Conservation (phyloP, 2,113 vertebrate species). For the Mesocricetus auratus region DNA sequence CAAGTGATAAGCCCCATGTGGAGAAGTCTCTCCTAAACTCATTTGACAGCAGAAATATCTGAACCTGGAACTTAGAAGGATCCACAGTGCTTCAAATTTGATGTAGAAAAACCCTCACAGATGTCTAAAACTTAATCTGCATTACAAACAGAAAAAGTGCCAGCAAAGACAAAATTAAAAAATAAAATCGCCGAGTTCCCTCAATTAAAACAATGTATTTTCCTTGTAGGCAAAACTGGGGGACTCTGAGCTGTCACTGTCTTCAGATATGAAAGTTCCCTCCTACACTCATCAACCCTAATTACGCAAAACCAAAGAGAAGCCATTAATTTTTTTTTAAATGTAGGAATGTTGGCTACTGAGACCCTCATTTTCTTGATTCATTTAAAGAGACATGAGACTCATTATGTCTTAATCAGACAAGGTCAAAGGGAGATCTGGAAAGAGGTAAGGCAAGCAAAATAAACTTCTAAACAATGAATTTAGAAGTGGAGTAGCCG, state of each 20-base stretch:
- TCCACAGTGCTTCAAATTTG: neutral
- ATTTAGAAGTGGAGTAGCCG: conserved; percentile 11
- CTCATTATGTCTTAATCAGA: neutral
- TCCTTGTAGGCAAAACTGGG: neutral
- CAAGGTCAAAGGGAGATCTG: conserved; percentile 3
- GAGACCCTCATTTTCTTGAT: conserved; percentile 23
- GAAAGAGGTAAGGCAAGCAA: neutral
- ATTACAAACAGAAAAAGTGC: conserved; percentile 18
- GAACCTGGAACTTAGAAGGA: neutral
- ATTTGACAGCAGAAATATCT: neutral
- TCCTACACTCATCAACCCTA: neutral
- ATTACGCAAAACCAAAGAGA: conserved; percentile 18
- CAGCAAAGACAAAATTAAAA: neutral
- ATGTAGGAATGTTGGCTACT: neutral
- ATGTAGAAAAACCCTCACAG: neutral
- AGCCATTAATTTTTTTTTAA: conserved; percentile 15
- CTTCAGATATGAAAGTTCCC: neutral
- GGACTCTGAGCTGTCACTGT: neutral
- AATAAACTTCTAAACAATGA: conserved; percentile 42
- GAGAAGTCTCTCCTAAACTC: neutral
- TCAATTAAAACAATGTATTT: neutral
- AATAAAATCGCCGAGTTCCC: neutral
- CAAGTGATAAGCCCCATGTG: neutral
- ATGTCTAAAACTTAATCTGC: neutral
- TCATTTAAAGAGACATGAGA: conserved; percentile 36